These are phyloP conservation scores for Tapirus terrestris DNA, from an alignment of 2,113 vertebrate genomes.

Conservation along the genomic window DNA sequence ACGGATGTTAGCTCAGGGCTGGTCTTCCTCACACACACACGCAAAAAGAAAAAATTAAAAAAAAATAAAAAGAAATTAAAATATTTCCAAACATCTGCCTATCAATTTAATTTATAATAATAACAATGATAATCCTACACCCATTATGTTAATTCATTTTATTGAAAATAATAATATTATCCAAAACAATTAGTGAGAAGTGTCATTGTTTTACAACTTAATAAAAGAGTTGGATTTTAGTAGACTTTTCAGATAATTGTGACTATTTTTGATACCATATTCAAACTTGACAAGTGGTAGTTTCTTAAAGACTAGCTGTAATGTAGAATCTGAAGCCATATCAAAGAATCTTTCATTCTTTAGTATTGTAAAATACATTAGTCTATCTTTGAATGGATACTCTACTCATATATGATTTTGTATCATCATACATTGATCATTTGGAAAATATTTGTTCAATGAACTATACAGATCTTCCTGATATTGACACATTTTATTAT, in stretches of 20 bases:
- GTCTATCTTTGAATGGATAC: neutral
- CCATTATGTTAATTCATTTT: neutral
- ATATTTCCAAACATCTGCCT: neutral
- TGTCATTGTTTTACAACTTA: neutral
- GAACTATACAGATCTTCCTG: neutral
- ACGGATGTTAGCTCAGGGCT: no score
- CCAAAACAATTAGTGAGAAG: neutral
- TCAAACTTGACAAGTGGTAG: neutral
- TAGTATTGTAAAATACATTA: neutral
- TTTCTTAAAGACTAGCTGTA: neutral
- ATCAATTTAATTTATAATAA: neutral
- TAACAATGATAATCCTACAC: neutral
- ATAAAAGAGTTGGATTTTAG: neutral
- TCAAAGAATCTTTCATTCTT: neutral
- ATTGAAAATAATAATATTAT: neutral
- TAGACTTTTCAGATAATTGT: neutral
- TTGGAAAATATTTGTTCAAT: neutral
- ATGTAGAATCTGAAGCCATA: neutral
- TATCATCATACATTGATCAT: neutral
- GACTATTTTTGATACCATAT: neutral
- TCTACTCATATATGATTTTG: neutral
- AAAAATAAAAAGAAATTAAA: no score
- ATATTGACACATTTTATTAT: neutral
- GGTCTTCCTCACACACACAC: no score
- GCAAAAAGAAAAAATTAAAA: no score